Conservation (phyloP, 2,113 vertebrate species). For the Martes martes region DNA sequence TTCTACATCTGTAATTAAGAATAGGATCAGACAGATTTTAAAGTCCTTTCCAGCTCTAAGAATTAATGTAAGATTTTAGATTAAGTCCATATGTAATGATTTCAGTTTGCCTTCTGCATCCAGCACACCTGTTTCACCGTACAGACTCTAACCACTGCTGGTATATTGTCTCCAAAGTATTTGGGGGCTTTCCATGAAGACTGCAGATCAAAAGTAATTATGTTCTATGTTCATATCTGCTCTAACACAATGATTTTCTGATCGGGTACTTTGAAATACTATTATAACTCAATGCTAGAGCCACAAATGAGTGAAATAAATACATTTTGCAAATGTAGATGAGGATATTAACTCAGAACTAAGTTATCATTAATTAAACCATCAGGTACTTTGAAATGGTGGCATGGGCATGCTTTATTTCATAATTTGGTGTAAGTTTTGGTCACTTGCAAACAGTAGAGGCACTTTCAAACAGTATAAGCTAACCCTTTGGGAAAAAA, state of each 20-base stretch:
- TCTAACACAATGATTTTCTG: not conserved
- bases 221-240: not conserved
- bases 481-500: not conserved
- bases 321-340: constrained; percentile 3
- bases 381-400: constrained; percentile 19
- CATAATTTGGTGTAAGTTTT: constrained; percentile 8
- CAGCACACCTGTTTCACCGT: not conserved
- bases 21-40: not conserved
- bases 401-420: not conserved
- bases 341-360: constrained; percentile 1
- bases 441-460: not conserved
- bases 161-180: not conserved
- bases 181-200: not conserved
- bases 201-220: not conserved
- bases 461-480: not conserved
- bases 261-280: constrained; percentile 23
- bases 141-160: not conserved
- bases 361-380: constrained; percentile 2
- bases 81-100: not conserved
- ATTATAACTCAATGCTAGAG: constrained; percentile 1
- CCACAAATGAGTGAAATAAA: constrained; percentile 17
- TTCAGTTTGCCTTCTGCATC: not conserved
- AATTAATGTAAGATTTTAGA: constrained; percentile 11
- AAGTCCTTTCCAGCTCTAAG: not conserved
- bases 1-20: constrained; percentile 9